A percentile compares a stretch with the other conserved stretches of the same genome.
These are phyloP conservation scores for Lampropteryx suffumata DNA, from an alignment of 2,888 invertebrate genomes.

Conservation along the genomic window DNA sequence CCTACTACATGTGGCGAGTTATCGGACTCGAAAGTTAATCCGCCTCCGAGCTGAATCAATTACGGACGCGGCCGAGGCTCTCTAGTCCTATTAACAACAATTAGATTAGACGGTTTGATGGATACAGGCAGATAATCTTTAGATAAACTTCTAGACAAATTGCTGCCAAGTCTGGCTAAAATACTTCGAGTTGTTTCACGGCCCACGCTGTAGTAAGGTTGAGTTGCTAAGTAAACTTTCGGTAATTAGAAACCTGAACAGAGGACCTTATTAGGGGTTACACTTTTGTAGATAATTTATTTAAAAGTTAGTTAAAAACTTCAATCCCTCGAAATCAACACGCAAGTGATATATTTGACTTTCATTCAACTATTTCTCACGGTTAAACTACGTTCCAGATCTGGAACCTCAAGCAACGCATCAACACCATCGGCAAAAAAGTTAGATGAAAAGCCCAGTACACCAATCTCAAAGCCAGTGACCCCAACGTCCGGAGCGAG, in stretches of 20 bases:
- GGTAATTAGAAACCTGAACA: slow-evolving; percentile 2
- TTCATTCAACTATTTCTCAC: no score
- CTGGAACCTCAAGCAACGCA: slow-evolving; percentile 95
- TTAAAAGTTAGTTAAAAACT: no score
- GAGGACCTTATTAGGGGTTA: background rate
- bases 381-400: slow-evolving; percentile 65
- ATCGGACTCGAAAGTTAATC: slow-evolving; percentile 61
- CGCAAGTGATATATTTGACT: no score
- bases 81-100: slow-evolving; percentile 64
- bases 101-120: slow-evolving; percentile 64
- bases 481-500: slow-evolving; percentile 90
- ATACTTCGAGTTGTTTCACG: slow-evolving; percentile 28
- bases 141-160: slow-evolving; percentile 55
- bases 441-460: slow-evolving; percentile 93
- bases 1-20: slow-evolving; percentile 54
- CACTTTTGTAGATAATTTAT: no score
- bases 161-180: slow-evolving; percentile 35
- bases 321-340: no score
- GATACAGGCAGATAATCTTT: slow-evolving; percentile 56
- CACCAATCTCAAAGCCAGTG: slow-evolving; percentile 95
- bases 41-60: slow-evolving; percentile 67
- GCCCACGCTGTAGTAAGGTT: slow-evolving; percentile 6
- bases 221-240: slow-evolving; percentile 13
- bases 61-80: slow-evolving; percentile 51
- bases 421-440: slow-evolving; percentile 94